A percentile compares a stretch with the other conserved stretches of the same genome.
Evolutionary conservation across 2,888 invertebrate genomes (phyloP).

Genomic region (Harpalus rubripes): DNA sequence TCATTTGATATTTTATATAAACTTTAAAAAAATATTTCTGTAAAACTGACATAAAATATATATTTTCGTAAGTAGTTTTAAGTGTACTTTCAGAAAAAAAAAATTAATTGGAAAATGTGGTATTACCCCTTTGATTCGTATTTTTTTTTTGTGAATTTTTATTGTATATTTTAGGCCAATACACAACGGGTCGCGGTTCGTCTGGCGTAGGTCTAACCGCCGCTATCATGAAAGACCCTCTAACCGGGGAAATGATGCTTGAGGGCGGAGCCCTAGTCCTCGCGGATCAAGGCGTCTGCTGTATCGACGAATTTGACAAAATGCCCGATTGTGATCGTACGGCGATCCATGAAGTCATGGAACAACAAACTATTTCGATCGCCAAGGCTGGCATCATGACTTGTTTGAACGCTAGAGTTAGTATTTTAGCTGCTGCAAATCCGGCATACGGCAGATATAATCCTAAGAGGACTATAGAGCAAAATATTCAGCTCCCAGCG

Average conservation of each 20-base stretch:
- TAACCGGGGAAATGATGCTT: slow-evolving; percentile 98
- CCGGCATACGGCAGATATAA: slow-evolving; percentile 99
- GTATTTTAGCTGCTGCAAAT: slow-evolving; percentile 99
- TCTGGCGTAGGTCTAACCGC: slow-evolving; percentile 99
- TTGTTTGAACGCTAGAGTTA: slow-evolving; percentile 96
- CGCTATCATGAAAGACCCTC: slow-evolving; percentile 97
- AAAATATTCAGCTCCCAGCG: slow-evolving; percentile 98
- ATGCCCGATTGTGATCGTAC: slow-evolving; percentile 98
- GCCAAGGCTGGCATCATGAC: slow-evolving; percentile 99
- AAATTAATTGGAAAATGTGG: no score
- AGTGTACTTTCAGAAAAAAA: no score
- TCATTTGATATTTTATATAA: no score
- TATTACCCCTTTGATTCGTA: no score
- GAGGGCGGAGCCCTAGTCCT: slow-evolving; percentile 98
- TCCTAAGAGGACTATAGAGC: slow-evolving; percentile 95
- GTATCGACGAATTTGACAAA: slow-evolving; percentile 99
- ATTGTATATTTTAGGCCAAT: slow-evolving; percentile 82
- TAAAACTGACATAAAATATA: no score
- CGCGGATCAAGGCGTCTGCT: slow-evolving; percentile 98
- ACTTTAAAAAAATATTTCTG: no score
- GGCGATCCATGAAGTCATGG: slow-evolving; percentile 99
- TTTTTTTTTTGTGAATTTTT: background rate
- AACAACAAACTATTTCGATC: slow-evolving; percentile 99
- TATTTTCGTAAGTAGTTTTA: no score
- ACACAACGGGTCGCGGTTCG: slow-evolving; percentile 97